phyloP scores from a whole-genome alignment of 2,797 vertebrate species.

The Caiman crocodilus region DNA sequence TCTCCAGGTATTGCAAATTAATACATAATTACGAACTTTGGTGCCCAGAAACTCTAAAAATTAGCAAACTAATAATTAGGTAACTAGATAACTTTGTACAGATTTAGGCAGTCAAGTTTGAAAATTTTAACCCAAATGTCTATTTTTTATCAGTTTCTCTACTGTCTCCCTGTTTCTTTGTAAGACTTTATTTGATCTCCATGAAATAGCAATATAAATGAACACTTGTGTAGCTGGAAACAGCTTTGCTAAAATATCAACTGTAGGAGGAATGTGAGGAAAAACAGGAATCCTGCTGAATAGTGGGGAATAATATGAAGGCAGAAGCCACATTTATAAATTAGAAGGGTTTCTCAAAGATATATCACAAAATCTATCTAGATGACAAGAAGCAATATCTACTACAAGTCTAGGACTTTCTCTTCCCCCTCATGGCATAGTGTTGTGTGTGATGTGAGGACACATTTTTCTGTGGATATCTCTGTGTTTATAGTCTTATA shows the following conservation, averaged over 20 bases:
- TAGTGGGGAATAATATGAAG: not conserved
- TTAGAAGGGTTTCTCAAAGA: not conserved
- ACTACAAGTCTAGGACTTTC: not conserved
- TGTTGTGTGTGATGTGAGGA: not conserved
- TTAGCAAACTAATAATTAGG: too few relatives aligned
- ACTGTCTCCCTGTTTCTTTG: not conserved
- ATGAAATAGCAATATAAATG: not conserved
- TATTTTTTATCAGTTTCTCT: too few relatives aligned
- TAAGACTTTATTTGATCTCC: not conserved
- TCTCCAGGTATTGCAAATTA: too few relatives aligned
- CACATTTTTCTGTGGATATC: not conserved
- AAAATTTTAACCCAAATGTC: too few relatives aligned
- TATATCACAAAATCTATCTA: not conserved
- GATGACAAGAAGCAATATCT: not conserved
- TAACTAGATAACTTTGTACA: too few relatives aligned
- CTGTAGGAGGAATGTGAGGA: not conserved
- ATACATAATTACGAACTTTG: too few relatives aligned
- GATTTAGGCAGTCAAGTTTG: too few relatives aligned
- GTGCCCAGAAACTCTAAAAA: too few relatives aligned
- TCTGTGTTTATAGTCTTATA: fast-evolving
- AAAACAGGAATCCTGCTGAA: not conserved
- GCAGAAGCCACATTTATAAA: too few relatives aligned
- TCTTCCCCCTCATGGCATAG: not conserved
- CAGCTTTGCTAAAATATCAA: not conserved
- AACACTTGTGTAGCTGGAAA: not conserved